Conservation (phyloP, 2,113 vertebrate species). For the Prunella fulvescens region DNA sequence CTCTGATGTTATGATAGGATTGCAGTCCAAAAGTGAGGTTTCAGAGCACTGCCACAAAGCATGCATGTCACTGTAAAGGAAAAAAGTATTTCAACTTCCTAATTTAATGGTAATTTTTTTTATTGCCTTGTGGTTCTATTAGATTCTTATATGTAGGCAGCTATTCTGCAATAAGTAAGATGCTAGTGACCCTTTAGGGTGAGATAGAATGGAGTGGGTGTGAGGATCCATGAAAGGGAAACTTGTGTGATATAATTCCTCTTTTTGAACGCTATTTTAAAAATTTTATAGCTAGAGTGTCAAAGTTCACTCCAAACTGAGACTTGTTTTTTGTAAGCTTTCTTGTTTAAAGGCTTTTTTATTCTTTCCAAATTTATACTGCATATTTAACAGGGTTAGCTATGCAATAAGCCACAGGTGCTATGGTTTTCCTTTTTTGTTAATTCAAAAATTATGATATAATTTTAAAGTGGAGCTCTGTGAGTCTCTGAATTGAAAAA, state of each 20-base stretch:
- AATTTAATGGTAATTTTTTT: background rate
- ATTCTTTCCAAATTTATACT: background rate
- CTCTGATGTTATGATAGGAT: background rate
- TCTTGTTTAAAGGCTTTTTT: background rate
- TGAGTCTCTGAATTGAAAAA: background rate
- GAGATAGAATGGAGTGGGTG: background rate
- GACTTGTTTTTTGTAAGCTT: background rate
- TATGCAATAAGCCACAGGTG: background rate
- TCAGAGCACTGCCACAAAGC: background rate
- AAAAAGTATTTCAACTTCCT: background rate
- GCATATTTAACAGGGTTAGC: background rate
- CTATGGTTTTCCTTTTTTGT: background rate
- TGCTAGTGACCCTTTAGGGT: background rate
- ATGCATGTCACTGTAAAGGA: background rate
- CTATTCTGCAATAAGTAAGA: background rate
- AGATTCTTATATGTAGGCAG: background rate
- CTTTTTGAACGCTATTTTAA: background rate
- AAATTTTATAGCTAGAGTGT: background rate
- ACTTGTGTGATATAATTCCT: background rate
- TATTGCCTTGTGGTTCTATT: background rate
- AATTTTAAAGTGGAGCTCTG: background rate
- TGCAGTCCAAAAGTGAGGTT: background rate
- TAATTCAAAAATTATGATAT: background rate
- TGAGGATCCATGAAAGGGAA: background rate
- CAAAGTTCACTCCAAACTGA: background rate